Evolutionary conservation across 2,888 invertebrate species (phyloP), one percentile per base, ranked within the genome.

Genomic region (Ectemnius cavifrons): DNA sequence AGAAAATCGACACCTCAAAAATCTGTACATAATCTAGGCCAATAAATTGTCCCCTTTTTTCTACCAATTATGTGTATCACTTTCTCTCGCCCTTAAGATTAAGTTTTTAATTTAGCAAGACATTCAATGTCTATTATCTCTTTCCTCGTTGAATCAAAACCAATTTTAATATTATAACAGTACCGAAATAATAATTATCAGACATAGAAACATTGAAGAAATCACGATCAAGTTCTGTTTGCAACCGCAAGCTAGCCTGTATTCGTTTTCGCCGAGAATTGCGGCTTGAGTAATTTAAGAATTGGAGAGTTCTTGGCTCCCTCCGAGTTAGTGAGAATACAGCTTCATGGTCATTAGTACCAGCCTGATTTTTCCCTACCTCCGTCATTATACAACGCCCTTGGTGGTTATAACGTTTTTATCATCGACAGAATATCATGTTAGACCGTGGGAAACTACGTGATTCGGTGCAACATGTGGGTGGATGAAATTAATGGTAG

Each of bases 21-120:
- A 80, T 81, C 80, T 91, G 90, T 91, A 91, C 84, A 90, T 90
- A 90, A 84, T 88, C 84, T 90, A 90, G 90, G 85, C 83, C 83
- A 89, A 90, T 90, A 91, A 90, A 91, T 90, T 90, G 80, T 85
- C 87, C 88, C 46, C 49, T 27, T 27, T 86, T 87, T 80, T 86
- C 87, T 86, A 85, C 73, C 84, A 86, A 75, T 71, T 82, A 82
- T 11, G 72, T 49, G 61, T 16, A 18, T 18, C 11, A 37, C 8
- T n/a, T 11, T 28, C 60, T 45, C 14, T 56, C 28, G 20, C 63
- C 28, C 23, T 8, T 57, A 27, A 52, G 5, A 5, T 6, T 16
- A 52, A 52, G 52, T 14, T 1, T 6, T 52, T 5, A 52, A 1
- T 52, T 52, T 11, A 52, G 6, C 5, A 16, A 52, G 13, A 16